Conservation (phyloP, 2,113 vertebrate genomes). For the Aplodontia rufa region DNA sequence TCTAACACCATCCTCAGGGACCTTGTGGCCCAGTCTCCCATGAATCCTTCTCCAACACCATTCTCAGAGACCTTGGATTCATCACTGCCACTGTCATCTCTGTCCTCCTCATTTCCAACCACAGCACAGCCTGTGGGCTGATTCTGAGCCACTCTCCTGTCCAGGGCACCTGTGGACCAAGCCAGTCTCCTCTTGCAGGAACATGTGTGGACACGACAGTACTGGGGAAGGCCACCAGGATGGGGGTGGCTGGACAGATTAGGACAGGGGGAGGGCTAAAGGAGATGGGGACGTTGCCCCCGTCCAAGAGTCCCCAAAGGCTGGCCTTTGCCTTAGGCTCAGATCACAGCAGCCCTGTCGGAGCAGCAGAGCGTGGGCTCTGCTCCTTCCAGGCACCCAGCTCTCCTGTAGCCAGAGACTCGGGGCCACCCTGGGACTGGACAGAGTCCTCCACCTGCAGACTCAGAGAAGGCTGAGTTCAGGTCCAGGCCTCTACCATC, state of each 20-base stretch:
- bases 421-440: not conserved
- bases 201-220: too few relatives aligned
- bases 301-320: not conserved
- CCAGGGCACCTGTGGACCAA: not conserved
- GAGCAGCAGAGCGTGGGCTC: too few relatives aligned
- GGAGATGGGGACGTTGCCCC: not conserved
- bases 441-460: too few relatives aligned
- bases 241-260: not conserved
- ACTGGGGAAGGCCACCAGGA: too few relatives aligned
- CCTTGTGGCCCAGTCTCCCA: not conserved
- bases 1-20: too few relatives aligned
- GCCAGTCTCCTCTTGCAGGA: too few relatives aligned
- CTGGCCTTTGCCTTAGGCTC: not conserved
- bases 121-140: accelerated
- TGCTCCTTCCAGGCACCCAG: not conserved
- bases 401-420: not conserved
- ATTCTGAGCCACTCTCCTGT: not conserved
- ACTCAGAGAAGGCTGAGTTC: not conserved
- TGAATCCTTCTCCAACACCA: too few relatives aligned
- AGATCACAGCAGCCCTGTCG: not conserved
- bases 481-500: not conserved
- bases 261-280: too few relatives aligned
- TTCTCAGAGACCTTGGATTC: not conserved
- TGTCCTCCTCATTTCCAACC: not conserved
- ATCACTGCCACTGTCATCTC: accelerated